A percentile compares a stretch with the other conserved stretches of the same genome.
Evolutionary conservation across 1,140 invertebrate genomes (phyloP).

Genomic region (Vanessa tameamea): DNA sequence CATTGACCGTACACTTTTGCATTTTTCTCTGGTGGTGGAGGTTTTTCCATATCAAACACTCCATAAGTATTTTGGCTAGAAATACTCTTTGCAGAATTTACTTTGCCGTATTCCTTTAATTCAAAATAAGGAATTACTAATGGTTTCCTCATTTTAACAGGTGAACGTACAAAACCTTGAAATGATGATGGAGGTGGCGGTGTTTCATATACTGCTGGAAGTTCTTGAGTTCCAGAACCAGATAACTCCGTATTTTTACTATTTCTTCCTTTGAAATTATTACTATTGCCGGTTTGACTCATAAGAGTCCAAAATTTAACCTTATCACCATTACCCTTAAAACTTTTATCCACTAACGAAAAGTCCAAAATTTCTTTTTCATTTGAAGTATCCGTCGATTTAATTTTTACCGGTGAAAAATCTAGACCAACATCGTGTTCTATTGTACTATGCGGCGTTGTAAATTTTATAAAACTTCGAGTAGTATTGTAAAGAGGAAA

Average conservation of each 20-base stretch:
- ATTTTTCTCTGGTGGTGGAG: slow-evolving; percentile 49
- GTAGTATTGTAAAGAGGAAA: slow-evolving; percentile 36
- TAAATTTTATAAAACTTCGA: slow-evolving; percentile 50
- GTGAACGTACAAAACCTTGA: slow-evolving; percentile 31
- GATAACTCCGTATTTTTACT: slow-evolving; percentile 22
- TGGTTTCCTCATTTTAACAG: slow-evolving; percentile 26
- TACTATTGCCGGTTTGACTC: slow-evolving; percentile 41
- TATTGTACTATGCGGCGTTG: slow-evolving; percentile 48
- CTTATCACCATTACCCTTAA: slow-evolving; percentile 41
- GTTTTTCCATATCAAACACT: slow-evolving; percentile 50
- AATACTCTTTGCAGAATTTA: slow-evolving; percentile 4
- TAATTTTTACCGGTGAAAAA: slow-evolving; percentile 29
- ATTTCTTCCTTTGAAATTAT: slow-evolving; percentile 44
- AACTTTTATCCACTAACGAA: slow-evolving; percentile 17
- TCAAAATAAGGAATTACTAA: slow-evolving; percentile 35
- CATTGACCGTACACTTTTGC: slow-evolving; percentile 63
- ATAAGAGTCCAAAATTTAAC: slow-evolving; percentile 55
- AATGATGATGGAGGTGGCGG: slow-evolving; percentile 47
- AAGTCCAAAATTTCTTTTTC: slow-evolving; percentile 51
- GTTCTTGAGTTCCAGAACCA: slow-evolving; percentile 36
- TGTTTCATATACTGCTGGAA: slow-evolving; percentile 53
- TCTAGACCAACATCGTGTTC: slow-evolving; percentile 50
- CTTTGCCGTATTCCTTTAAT: slow-evolving; percentile 30
- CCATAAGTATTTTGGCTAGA: slow-evolving; percentile 26
- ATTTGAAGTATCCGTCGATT: slow-evolving; percentile 25